Evolutionary conservation across 1,140 invertebrate species (phyloP).

Genomic region (Drosophila arawakana): DNA sequence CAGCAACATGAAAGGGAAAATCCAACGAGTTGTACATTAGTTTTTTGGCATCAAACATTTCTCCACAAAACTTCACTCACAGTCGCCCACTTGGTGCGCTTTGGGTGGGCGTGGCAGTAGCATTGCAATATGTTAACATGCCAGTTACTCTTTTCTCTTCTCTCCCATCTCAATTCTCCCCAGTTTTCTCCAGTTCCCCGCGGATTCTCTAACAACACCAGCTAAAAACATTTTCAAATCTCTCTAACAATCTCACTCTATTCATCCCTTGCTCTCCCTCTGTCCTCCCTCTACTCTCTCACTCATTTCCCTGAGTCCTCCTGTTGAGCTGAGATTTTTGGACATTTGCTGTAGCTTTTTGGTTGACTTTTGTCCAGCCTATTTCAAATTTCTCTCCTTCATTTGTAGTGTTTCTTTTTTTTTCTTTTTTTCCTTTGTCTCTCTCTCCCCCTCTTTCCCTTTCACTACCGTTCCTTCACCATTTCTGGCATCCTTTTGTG

Average conservation of each 20-base stretch:
- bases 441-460: not conserved
- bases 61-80: conserved; percentile 16
- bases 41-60: conserved; percentile 41
- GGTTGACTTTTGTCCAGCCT: conserved; percentile 43
- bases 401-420: not conserved
- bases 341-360: conserved; percentile 1
- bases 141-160: not conserved
- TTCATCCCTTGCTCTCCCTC: not conserved
- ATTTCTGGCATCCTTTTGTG: conserved; percentile 2
- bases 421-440: not conserved
- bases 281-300: not conserved
- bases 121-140: conserved; percentile 39
- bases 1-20: conserved; percentile 19
- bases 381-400: conserved; percentile 22
- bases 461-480: too few species aligned
- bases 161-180: not conserved
- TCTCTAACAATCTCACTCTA: not conserved
- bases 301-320: too few species aligned
- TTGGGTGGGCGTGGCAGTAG: conserved; percentile 14
- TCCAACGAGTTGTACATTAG: conserved; percentile 18
- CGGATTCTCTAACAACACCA: too few species aligned
- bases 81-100: not conserved
- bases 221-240: not conserved
- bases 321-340: conserved; percentile 4
- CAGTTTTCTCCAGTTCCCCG: too few species aligned